Base-by-base conservation (phyloP, 1,140 invertebrate species). In the Nylanderia fulva region DNA sequence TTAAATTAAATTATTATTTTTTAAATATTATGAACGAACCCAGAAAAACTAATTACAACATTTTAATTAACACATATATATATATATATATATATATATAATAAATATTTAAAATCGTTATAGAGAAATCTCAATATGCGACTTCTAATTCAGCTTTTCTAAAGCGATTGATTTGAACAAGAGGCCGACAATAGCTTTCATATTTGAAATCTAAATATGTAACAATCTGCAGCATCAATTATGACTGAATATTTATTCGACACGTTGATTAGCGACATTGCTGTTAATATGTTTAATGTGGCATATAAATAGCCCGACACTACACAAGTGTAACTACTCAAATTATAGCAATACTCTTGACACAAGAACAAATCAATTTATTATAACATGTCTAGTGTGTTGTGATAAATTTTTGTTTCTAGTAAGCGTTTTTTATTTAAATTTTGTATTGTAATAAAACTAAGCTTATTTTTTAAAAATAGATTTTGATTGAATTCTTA, bases 131-230 rank as follows among this genome's bases (percentile, higher is more conserved):
- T 71, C 5, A 42, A 21, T n/a, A 8, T 13, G 29, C 11, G 33
- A 36, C 18, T 21, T 74, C 33, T 58, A 36, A 52, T 21, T 42
- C 9, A 42, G 5, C 2, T 18, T 76, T 45, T 45, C 5, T 33
- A 27, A 33, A 48, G 7, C 18, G 39, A n/a, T 1, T 29, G 21
- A 63, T 21, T 76, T 74, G 15, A 27, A 76, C 33, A 29, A 21
- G 13, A 76, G n/a, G 29, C 11, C 11, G 39, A 76, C 39, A 63
- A 76, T 33, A 45, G 18, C 58, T 63, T 33, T 48, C 11, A 29
- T 61, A n/a, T 76, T 76, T 76, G 74, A 76, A 76, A 61, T 63
- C 33, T 54, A 58, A 74, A 58, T 74, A 58, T 21, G 24, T 60
- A 29, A 8, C 11, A 45, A 76, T 76, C 56, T 42, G 39, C 13